Conservation (phyloP, 2,888 invertebrate genomes). For the Pachydiplax longipennis region DNA sequence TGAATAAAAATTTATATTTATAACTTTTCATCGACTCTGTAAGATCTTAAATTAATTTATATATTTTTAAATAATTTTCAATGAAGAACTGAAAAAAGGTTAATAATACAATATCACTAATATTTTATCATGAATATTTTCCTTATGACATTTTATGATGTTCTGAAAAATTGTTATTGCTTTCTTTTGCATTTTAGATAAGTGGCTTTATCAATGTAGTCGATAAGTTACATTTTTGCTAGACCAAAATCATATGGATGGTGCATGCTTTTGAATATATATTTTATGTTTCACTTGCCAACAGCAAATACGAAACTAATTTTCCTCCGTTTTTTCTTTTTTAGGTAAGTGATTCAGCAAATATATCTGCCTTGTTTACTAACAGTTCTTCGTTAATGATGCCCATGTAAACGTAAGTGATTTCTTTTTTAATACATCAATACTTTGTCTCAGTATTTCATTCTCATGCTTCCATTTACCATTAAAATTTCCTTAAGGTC, state of each 20-base stretch:
- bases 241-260: neutral
- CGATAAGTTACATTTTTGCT: neutral
- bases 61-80: too few relatives aligned
- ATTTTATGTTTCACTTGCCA: neutral
- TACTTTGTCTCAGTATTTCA: neutral
- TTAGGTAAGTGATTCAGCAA: neutral
- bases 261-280: neutral
- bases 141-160: too few relatives aligned
- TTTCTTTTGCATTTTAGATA: neutral
- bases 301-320: neutral
- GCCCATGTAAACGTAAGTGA: neutral
- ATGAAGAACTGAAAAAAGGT: too few relatives aligned
- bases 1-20: too few relatives aligned
- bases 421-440: neutral
- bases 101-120: too few relatives aligned
- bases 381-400: neutral
- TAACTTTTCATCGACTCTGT: too few relatives aligned
- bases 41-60: too few relatives aligned
- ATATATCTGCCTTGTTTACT: neutral
- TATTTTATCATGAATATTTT: too few relatives aligned
- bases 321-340: neutral
- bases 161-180: neutral
- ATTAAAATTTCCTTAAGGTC: too few relatives aligned
- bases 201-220: neutral
- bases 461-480: too few relatives aligned